phyloP scores from a whole-genome alignment of 2,113 vertebrate genomes.

The Sisor rabdophorus region DNA sequence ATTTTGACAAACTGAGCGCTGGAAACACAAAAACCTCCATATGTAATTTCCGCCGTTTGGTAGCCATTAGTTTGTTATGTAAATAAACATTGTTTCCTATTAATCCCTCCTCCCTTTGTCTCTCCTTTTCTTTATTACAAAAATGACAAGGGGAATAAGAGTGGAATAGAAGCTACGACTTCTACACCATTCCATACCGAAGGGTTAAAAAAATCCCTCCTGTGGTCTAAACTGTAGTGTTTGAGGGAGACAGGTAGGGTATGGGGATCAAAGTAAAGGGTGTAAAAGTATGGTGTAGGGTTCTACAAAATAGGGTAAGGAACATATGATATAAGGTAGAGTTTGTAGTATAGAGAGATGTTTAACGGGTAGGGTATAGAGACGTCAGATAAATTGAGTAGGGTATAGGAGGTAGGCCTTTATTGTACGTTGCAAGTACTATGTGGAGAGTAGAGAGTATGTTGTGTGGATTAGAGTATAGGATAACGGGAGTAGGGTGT shows the following conservation, averaged over 20 bases:
- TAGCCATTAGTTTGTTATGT: conserved; percentile 99
- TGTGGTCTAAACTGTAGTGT: too few species aligned
- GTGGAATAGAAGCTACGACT: too few species aligned
- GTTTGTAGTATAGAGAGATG: background rate
- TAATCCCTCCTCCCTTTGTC: conserved; percentile 61
- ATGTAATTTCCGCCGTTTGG: conserved; percentile 93
- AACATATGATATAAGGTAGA: background rate
- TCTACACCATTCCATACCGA: too few species aligned
- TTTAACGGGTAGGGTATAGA: background rate
- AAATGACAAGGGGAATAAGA: too few species aligned
- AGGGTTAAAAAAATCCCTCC: too few species aligned
- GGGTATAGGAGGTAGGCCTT: background rate
- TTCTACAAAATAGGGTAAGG: background rate
- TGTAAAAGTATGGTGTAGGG: background rate
- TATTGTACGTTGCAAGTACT: too few species aligned
- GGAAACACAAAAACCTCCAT: conserved; percentile 83
- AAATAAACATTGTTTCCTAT: conserved; percentile 96
- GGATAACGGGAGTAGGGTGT: background rate
- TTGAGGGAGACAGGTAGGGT: too few species aligned
- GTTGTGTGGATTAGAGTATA: background rate
- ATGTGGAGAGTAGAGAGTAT: background rate
- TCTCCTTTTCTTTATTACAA: conserved; percentile 35
- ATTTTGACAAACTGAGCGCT: conserved; percentile 78
- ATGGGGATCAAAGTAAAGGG: background rate
- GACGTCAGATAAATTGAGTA: background rate